These are phyloP conservation scores for Pipa parva DNA, from an alignment of 2,113 vertebrate genomes.

Conservation along the genomic window DNA sequence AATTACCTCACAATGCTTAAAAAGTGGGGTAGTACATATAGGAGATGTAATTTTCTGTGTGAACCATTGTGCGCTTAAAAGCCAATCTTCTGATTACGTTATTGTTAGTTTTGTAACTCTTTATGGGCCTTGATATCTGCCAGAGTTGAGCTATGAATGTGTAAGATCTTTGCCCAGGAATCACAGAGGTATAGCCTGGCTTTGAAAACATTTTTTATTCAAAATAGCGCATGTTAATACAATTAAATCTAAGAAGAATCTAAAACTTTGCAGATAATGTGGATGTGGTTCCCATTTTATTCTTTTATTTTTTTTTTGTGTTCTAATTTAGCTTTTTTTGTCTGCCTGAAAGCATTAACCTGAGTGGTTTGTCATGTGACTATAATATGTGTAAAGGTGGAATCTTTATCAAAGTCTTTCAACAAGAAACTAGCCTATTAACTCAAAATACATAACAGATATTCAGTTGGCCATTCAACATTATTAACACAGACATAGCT, in stretches of 20 bases:
- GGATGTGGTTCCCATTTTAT: slow-evolving; percentile 71
- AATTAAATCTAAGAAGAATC: slow-evolving; percentile 46
- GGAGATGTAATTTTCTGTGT: slow-evolving; percentile 36
- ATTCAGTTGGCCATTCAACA: too few species aligned
- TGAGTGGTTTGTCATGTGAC: slow-evolving; percentile 65
- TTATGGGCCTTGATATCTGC: slow-evolving; percentile 74
- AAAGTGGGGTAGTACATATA: slow-evolving; percentile 28
- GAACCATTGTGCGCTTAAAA: slow-evolving; percentile 39
- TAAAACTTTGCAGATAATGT: slow-evolving; percentile 72
- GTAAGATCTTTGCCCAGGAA: slow-evolving; percentile 50
- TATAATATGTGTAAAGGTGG: slow-evolving; percentile 64
- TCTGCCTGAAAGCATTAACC: slow-evolving; percentile 72
- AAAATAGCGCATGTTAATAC: slow-evolving; percentile 51
- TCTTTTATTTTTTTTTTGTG: slow-evolving; percentile 60
- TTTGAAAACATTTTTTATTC: slow-evolving; percentile 45
- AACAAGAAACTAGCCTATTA: slow-evolving; percentile 4
- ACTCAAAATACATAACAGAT: background rate
- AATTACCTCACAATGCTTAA: slow-evolving; percentile 50
- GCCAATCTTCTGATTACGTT: slow-evolving; percentile 60
- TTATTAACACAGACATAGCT: background rate
- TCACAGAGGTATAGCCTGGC: slow-evolving; percentile 50
- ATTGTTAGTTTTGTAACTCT: slow-evolving; percentile 35
- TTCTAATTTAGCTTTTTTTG: slow-evolving; percentile 48
- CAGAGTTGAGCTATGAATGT: slow-evolving; percentile 76
- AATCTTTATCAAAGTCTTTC: slow-evolving; percentile 64